These are phyloP conservation scores for Drosophila recens DNA, from an alignment of 2,888 invertebrate genomes.

Conservation along the genomic window DNA sequence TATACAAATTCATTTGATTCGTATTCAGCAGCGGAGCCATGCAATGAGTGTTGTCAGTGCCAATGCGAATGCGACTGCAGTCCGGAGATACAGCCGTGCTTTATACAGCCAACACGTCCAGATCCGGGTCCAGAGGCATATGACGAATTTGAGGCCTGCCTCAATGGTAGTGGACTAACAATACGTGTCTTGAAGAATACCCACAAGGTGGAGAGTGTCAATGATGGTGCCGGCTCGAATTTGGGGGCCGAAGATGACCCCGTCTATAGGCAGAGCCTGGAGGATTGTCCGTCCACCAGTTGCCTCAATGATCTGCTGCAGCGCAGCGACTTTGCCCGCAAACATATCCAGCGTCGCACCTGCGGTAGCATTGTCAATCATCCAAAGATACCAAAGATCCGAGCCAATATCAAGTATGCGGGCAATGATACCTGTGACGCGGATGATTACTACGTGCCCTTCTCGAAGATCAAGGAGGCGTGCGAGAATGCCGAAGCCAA, in stretches of 20 bases:
- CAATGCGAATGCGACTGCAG: constrained; percentile 64
- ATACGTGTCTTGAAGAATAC: constrained; percentile 83
- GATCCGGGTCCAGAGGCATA: constrained; percentile 83
- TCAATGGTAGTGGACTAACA: constrained; percentile 81
- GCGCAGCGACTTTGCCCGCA: constrained; percentile 52
- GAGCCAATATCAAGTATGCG: constrained; percentile 84
- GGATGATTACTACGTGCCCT: constrained; percentile 79
- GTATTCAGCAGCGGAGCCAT: background rate
- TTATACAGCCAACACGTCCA: constrained; percentile 63
- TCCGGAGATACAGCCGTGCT: constrained; percentile 68
- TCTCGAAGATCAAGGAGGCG: constrained; percentile 75
- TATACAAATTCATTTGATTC: background rate
- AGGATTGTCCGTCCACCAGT: constrained; percentile 41
- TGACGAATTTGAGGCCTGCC: constrained; percentile 84
- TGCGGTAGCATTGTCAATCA: constrained; percentile 69
- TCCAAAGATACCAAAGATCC: constrained; percentile 80
- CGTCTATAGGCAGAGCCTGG: constrained; percentile 27
- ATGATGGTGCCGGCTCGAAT: constrained; percentile 61
- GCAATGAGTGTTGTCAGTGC: constrained; percentile 54
- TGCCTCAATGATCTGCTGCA: constrained; percentile 52
- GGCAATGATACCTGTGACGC: constrained; percentile 78
- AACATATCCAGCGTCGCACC: constrained; percentile 52
- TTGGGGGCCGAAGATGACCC: constrained; percentile 53
- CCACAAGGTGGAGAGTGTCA: constrained; percentile 80
- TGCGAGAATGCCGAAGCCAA: constrained; percentile 69